Conservation (phyloP, 2,888 invertebrate genomes). For the Lathronympha strigana region DNA sequence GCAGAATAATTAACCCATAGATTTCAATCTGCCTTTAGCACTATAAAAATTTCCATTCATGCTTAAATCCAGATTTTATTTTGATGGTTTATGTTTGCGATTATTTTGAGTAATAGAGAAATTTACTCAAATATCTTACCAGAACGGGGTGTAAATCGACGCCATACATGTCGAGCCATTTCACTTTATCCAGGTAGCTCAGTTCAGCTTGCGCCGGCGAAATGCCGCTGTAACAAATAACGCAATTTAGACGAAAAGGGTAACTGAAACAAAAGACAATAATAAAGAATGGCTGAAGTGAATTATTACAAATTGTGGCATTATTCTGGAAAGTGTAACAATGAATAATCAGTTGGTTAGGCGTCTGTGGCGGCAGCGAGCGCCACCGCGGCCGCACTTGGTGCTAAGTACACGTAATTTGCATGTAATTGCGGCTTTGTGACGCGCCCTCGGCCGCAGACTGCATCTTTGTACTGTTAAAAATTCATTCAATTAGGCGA, state of each 20-base stretch:
- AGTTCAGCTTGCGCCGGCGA: slow-evolving; percentile 96
- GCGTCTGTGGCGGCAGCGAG: slow-evolving; percentile 46
- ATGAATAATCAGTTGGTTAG: slow-evolving; percentile 61
- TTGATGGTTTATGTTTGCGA: neutral
- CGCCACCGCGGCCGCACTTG: slow-evolving; percentile 61
- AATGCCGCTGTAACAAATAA: slow-evolving; percentile 87
- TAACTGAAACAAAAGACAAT: slow-evolving; percentile 40
- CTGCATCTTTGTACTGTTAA: slow-evolving; percentile 79
- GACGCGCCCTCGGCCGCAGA: slow-evolving; percentile 64
- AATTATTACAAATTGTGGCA: slow-evolving; percentile 60
- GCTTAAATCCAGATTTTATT: neutral
- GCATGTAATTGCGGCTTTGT: slow-evolving; percentile 80
- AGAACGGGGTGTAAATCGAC: slow-evolving; percentile 98
- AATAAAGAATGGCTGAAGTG: slow-evolving; percentile 52
- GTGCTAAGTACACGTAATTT: slow-evolving; percentile 78
- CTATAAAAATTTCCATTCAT: neutral
- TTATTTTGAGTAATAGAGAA: slow-evolving; percentile 10
- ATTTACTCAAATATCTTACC: slow-evolving; percentile 78
- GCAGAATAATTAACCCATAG: slow-evolving; percentile 24
- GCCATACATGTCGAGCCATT: slow-evolving; percentile 99
- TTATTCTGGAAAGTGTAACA: slow-evolving; percentile 67
- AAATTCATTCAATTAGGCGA: slow-evolving; percentile 80
- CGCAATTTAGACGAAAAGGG: slow-evolving; percentile 44
- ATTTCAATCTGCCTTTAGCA: neutral
- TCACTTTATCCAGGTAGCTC: slow-evolving; percentile 98